phyloP scores from a whole-genome alignment of 2,888 invertebrate genomes.

The Lochmaea crataegi region DNA sequence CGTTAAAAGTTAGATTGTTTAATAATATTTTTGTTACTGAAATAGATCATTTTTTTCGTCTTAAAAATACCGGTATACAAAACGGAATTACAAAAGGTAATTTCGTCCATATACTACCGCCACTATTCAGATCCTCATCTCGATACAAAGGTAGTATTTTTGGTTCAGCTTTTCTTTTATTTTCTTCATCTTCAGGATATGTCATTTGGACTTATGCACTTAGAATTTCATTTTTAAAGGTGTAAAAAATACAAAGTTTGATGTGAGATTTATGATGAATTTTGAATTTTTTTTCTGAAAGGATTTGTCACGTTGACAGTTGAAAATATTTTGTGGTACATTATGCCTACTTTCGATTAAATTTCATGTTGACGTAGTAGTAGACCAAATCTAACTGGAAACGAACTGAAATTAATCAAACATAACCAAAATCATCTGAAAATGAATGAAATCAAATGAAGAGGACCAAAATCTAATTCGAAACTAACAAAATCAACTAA shows the following conservation, averaged over 20 bases:
- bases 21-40: not conserved
- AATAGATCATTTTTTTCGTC: constrained; percentile 46
- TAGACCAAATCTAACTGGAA: not conserved
- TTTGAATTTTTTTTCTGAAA: not conserved
- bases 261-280: not conserved
- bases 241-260: not conserved
- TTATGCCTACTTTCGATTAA: not conserved
- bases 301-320: not conserved
- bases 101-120: constrained; percentile 3
- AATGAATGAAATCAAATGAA: too few relatives aligned
- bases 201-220: not conserved
- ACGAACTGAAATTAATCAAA: too few relatives aligned
- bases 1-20: too few relatives aligned
- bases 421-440: too few relatives aligned
- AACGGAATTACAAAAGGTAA: constrained; percentile 1
- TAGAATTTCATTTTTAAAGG: not conserved
- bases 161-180: not conserved
- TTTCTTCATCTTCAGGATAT: not conserved
- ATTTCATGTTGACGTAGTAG: not conserved
- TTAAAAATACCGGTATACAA: constrained; percentile 1
- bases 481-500: too few relatives aligned
- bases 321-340: not conserved
- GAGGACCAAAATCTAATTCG: too few relatives aligned
- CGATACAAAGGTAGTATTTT: constrained; percentile 11
- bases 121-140: not conserved